Percentiles rank a stretch among this genome's conserved stretches.
Conservation (phyloP, 2,888 invertebrate genomes). For the Oxycera nigricornis region DNA sequence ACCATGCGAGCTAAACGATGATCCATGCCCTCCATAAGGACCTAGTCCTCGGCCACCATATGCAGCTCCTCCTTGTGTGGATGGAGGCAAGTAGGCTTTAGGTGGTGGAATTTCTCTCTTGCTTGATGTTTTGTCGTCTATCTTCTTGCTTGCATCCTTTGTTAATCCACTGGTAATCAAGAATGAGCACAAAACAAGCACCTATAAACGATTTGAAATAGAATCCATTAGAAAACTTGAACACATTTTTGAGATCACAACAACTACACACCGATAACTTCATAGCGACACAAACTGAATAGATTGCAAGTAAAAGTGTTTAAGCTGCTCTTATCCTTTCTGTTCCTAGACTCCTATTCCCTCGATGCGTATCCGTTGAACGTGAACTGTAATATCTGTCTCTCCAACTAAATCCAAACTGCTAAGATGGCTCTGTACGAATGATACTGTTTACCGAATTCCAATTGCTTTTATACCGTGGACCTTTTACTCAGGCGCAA, state of each 20-base stretch:
- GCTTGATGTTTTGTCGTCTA: conserved; percentile 42
- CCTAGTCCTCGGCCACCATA: neutral
- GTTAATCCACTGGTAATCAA: conserved; percentile 35
- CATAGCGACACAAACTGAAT: conserved; percentile 44
- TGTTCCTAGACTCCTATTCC: neutral
- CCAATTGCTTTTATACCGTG: conserved; percentile 50
- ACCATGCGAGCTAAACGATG: too few species aligned
- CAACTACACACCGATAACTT: conserved; percentile 49
- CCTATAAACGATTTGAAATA: conserved; percentile 22
- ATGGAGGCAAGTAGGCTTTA: conserved; percentile 46
- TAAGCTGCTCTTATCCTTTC: conserved; percentile 8
- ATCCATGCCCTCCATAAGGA: conserved; percentile 9
- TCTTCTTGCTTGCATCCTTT: conserved; percentile 42
- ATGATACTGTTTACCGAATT: conserved; percentile 49
- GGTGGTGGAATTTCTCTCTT: conserved; percentile 48
- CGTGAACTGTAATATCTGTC: neutral
- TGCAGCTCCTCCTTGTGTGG: conserved; percentile 5
- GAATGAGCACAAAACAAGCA: conserved; percentile 13
- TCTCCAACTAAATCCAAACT: conserved; percentile 39
- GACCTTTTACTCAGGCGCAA: conserved; percentile 44
- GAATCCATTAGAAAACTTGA: neutral
- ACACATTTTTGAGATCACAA: too few species aligned
- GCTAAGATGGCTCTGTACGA: conserved; percentile 46
- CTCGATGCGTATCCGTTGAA: neutral
- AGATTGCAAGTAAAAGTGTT: neutral